Evolutionary conservation across 2,797 vertebrate genomes (phyloP), one percentile per base, ranked within the genome.

Genomic region (Arremon aurantiirostris): DNA sequence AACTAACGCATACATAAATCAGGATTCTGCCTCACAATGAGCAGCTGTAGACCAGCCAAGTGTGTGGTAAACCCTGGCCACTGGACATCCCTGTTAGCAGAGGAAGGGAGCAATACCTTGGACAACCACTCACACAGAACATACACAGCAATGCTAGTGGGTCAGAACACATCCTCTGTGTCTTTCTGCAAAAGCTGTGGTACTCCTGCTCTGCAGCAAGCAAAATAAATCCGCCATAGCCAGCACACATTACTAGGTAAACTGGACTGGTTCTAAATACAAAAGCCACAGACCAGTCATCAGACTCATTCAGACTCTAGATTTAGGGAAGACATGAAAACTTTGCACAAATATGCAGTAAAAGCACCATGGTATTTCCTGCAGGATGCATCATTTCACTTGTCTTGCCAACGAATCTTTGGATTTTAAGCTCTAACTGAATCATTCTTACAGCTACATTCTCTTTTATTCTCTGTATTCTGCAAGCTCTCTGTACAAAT

Each of bases 1-100:
- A 63, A 50, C 35, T 52, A 28, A 55, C 9, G 39, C 1, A 16
- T 2, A 6, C 2, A 16, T 2, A 1, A 6, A 71, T 35, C 37
- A 49, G 49, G 39, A 69, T 75, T 78, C 50, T 90, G 46, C 21
- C 26, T 73, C 15, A 7, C 22, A 76, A 73, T 0, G 1, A 92
- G 41, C 53, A 70, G 66, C 0, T 70, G 23, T 9, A 93, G 61
- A 46, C 21, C 69, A 71, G 72, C 18, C 34, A 53, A 49, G 63
- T 20, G 32, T 39, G 59, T 52, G 35, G 35, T 20, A 76, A 89
- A 69, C 14, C 64, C 35, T n/a, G 42, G 34, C 14, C 52, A 78
- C 23, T 47, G 61, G 41, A 60, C 41, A 60, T 7, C 24, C 39
- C 32, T 55, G 23, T 32, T 10, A 52, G 56, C 32, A 82, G 64